phyloP scores from a whole-genome alignment of 2,113 vertebrate genomes.

The Nettapus auritus region DNA sequence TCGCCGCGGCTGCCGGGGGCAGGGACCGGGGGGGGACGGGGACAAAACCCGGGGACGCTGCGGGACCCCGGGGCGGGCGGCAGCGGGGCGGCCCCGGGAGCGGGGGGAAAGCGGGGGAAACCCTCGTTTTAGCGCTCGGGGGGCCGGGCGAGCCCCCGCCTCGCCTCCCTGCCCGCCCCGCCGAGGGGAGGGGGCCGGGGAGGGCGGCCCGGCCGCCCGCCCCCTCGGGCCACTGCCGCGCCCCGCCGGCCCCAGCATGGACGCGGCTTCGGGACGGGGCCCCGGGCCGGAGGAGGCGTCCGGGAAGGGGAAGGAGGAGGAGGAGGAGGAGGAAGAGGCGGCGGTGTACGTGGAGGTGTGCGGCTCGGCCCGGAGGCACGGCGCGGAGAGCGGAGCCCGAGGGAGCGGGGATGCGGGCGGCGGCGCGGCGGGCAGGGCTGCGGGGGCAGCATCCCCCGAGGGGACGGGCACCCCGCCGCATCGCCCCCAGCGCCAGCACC shows the following conservation, averaged over 20 bases:
- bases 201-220: not conserved
- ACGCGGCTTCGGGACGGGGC: not conserved
- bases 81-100: not conserved
- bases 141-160: fast-evolving
- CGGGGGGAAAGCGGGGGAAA: not conserved
- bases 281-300: no score
- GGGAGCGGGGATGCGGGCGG: not conserved
- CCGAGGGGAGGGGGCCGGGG: not conserved
- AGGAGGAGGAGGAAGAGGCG: no score
- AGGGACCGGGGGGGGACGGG: not conserved
- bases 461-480: no score
- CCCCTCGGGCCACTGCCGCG: constrained; percentile 17
- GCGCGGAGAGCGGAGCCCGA: not conserved
- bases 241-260: constrained; percentile 27
- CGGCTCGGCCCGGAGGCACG: not conserved
- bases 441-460: not conserved
- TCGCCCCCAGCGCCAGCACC: no score
- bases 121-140: not conserved
- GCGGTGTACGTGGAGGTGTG: constrained; percentile 13
- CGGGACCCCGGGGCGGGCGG: not conserved
- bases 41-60: not conserved
- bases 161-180: not conserved
- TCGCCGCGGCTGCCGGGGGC: not conserved
- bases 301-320: not conserved
- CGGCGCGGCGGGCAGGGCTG: not conserved